These are phyloP conservation scores for Acanthis flammea DNA, from an alignment of 2,797 vertebrate genomes.

Conservation along the genomic window DNA sequence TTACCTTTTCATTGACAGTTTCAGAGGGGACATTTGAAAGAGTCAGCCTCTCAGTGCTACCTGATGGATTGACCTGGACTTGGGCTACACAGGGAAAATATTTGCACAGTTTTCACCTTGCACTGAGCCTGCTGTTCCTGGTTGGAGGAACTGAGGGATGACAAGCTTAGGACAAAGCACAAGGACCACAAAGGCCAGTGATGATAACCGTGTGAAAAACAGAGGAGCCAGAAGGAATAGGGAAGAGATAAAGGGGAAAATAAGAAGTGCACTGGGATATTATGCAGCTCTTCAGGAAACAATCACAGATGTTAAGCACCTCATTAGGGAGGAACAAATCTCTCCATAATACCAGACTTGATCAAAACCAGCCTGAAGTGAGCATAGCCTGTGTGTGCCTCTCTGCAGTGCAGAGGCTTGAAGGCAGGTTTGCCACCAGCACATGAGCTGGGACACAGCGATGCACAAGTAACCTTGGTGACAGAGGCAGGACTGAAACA, in stretches of 20 bases:
- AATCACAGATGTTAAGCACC: background rate
- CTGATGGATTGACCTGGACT: background rate
- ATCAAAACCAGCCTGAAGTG: background rate
- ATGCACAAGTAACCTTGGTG: slow-evolving; percentile 50
- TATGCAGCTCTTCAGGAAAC: background rate
- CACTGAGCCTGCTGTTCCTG: background rate
- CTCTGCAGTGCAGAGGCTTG: background rate
- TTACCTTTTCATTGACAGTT: background rate
- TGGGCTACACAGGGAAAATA: background rate
- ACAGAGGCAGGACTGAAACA: slow-evolving; percentile 30
- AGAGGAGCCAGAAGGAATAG: background rate
- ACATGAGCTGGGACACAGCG: background rate
- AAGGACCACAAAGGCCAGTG: background rate
- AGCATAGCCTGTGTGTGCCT: background rate
- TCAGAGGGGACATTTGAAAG: background rate
- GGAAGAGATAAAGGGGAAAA: background rate
- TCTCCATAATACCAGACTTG: background rate
- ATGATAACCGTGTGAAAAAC: background rate
- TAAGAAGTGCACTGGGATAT: background rate
- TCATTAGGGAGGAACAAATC: background rate
- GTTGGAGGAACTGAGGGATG: background rate
- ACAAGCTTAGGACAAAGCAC: background rate
- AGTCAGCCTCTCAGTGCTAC: background rate
- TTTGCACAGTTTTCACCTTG: background rate
- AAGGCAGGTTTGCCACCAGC: slow-evolving; percentile 5